Evolutionary conservation across 1,140 invertebrate genomes (phyloP), one percentile per base, ranked within the genome.

Genomic region (Stratiolaelaps scimitus): DNA sequence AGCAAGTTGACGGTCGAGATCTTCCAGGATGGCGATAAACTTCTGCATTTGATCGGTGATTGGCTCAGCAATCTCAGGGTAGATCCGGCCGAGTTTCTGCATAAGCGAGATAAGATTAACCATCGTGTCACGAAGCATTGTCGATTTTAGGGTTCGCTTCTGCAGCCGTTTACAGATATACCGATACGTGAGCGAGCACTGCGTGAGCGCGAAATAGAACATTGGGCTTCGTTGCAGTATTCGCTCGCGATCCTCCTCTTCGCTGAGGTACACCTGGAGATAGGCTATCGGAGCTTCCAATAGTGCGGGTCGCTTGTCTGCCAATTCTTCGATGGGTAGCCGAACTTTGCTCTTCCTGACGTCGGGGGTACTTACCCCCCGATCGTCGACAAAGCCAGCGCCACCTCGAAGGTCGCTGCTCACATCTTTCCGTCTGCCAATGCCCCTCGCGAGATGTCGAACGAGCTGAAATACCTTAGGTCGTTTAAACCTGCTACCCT

Each of bases 221-320:
- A 28, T 4, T 7, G 47, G 47, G 47, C 47, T 48, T 15, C 47
- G 47, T 4, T 48, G 19, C 4, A 48, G 4, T n/a, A n/a, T n/a
- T 23, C 47, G 28, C 28, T 48, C 28, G n/a, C n/a, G n/a, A n/a
- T n/a, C n/a, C 47, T 48, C 47, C 19, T 23, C 20, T 28, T 48
- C 47, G 20, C 28, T 19, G 19, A 28, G 7, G 47, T 48, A 48
- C 15, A 48, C 20, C 19, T 4, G 20, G 19, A 48, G 28, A 48
- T 23, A 48, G 19, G 47, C 47, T 48, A 48, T 48, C 19, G 47
- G 47, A 48, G 47, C 47, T 15, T 48, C 47, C 7, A 48, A 28
- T 28, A 48, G 28, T 4, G 47, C 47, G 47, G 15, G 47, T 23
- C 28, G 20, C 47, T 48, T 48, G 28, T 48, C 47, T 15, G 47